Conservation (phyloP, 2,113 vertebrate genomes). For the Calidris pygmaea region DNA sequence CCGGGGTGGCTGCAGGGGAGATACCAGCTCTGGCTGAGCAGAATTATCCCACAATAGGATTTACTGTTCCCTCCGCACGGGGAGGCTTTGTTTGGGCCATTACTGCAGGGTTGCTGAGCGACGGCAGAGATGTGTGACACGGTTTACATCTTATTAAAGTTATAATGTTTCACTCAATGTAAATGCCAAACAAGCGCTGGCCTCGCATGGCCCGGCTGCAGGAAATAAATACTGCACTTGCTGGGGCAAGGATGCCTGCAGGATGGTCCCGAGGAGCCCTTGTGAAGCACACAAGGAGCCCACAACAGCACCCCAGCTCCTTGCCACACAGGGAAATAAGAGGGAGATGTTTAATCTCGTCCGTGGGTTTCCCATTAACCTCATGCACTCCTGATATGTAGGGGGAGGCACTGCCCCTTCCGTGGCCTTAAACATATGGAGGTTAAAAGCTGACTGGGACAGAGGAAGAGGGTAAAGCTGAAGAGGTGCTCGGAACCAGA, state of each 20-base stretch:
- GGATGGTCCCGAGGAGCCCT: background rate
- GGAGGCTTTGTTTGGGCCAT: conserved; percentile 57
- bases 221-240: background rate
- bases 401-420: background rate
- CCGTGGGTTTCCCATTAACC: background rate
- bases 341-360: background rate
- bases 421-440: background rate
- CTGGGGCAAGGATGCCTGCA: background rate
- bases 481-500: background rate
- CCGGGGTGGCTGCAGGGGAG: background rate
- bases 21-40: conserved; percentile 13
- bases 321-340: background rate
- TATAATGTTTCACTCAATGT: conserved; percentile 60
- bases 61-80: conserved; percentile 2
- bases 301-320: rapidly evolving
- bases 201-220: background rate
- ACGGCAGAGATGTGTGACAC: conserved; percentile 44
- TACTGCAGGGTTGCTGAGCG: conserved; percentile 49
- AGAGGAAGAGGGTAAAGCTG: background rate
- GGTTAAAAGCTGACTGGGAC: background rate
- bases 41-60: conserved; percentile 64
- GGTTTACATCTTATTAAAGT: conserved; percentile 69
- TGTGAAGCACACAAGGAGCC: background rate
- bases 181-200: conserved; percentile 50
- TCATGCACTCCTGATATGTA: background rate